These are phyloP conservation scores for Motacilla tschutschensis DNA, from an alignment of 2,113 vertebrate genomes.

Conservation along the genomic window DNA sequence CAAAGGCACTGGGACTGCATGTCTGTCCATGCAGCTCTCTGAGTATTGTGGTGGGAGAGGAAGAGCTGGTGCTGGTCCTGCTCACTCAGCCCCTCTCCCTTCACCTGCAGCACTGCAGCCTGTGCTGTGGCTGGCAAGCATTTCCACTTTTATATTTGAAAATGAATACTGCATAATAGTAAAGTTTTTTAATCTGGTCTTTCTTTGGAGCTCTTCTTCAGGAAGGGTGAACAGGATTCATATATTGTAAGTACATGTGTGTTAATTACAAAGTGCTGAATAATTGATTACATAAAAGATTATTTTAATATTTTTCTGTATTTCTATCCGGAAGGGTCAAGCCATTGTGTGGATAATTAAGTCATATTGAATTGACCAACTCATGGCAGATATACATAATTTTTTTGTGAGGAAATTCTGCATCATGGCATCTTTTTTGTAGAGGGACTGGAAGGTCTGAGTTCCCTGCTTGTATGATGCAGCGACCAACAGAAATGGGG, in stretches of 20 bases:
- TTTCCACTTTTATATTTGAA: neutral
- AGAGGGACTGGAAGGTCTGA: neutral
- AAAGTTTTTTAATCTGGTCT: neutral
- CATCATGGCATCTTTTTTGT: neutral
- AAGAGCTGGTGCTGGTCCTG: neutral
- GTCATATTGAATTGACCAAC: neutral
- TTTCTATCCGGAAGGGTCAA: neutral
- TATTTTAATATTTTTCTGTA: neutral
- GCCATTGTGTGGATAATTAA: neutral
- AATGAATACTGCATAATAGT: neutral
- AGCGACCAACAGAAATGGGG: neutral
- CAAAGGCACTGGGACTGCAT: neutral
- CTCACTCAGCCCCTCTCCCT: neutral
- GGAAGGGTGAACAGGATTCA: neutral
- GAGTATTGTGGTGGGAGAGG: neutral
- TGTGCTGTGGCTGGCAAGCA: neutral
- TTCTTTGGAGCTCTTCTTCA: neutral
- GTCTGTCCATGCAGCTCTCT: neutral
- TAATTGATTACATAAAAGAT: neutral
- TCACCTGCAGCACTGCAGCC: neutral
- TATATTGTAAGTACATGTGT: neutral
- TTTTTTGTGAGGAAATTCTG: neutral
- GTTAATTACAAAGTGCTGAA: neutral
- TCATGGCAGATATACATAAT: neutral
- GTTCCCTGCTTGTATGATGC: neutral